phyloP scores from a whole-genome alignment of 2,888 invertebrate genomes.

The Chymomyza procnemis region DNA sequence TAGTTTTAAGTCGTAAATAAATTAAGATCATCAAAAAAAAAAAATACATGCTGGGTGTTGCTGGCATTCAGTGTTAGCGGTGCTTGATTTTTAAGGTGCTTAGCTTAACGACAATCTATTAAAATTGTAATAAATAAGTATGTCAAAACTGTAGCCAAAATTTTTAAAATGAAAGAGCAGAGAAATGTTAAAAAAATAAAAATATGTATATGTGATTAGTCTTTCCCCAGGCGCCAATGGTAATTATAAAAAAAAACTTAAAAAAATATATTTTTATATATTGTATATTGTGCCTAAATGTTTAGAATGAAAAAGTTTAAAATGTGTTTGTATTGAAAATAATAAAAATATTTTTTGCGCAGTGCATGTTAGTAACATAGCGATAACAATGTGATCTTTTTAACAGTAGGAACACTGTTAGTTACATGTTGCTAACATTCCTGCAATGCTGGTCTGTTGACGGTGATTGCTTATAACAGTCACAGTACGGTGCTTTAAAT shows the following conservation, averaged over 20 bases:
- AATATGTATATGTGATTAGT: conserved; percentile 77
- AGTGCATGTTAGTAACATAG: background rate
- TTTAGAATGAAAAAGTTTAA: conserved; percentile 13
- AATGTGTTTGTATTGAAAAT: background rate
- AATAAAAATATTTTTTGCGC: background rate
- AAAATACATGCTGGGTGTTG: conserved; percentile 54
- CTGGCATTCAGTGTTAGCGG: conserved; percentile 5
- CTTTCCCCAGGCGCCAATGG: conserved; percentile 79
- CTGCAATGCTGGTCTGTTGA: background rate
- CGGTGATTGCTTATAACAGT: background rate
- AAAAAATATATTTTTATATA: background rate
- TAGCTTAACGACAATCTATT: conserved; percentile 45
- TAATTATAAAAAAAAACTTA: conserved; percentile 50
- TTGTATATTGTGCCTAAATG: background rate
- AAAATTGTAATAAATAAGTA: conserved; percentile 15
- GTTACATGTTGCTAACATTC: background rate
- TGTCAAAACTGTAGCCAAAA: background rate
- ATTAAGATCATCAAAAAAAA: conserved; percentile 28
- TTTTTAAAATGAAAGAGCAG: conserved; percentile 29
- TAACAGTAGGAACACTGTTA: background rate
- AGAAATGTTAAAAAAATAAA: conserved; percentile 13
- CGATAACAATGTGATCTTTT: background rate
- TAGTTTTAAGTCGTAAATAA: conserved; percentile 63
- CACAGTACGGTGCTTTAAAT: background rate
- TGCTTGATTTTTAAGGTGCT: conserved; percentile 37